phyloP scores from a whole-genome alignment of 2,113 vertebrate species.

The Hipposideros armiger region DNA sequence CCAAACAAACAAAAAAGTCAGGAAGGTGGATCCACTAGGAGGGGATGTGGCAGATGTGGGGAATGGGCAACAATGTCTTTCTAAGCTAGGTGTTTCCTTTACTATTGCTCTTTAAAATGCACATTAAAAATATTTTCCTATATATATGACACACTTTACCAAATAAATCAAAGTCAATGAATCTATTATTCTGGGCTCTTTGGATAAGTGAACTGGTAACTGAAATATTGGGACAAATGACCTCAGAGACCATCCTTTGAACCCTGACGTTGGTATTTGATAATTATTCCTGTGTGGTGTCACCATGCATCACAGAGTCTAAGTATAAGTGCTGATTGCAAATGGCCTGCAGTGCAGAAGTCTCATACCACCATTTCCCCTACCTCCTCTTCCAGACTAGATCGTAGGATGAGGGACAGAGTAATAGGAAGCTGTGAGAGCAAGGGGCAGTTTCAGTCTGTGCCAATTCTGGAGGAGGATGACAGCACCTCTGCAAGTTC shows the following conservation, averaged over 20 bases:
- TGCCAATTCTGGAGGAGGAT: not conserved
- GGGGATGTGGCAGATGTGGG: not conserved
- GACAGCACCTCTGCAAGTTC: not conserved
- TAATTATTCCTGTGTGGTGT: not conserved
- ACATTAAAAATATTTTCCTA: not conserved
- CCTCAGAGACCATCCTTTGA: not conserved
- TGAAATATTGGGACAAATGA: not conserved
- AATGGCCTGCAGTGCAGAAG: not conserved
- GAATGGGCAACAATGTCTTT: not conserved
- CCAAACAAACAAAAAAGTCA: not conserved
- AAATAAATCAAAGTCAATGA: not conserved
- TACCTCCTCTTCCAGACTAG: not conserved
- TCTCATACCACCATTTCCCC: not conserved
- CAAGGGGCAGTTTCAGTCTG: not conserved
- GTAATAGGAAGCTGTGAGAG: not conserved
- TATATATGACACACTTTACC: not conserved
- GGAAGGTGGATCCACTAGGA: not conserved
- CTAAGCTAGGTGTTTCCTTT: not conserved
- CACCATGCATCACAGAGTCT: not conserved
- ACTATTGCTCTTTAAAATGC: constrained; percentile 13
- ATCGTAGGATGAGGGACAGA: not conserved
- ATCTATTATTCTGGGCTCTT: not conserved
- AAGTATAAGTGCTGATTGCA: not conserved
- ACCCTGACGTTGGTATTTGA: not conserved
- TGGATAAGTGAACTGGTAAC: not conserved